Conservation (phyloP, 1,140 invertebrate species). For the Subanguina moxae region DNA sequence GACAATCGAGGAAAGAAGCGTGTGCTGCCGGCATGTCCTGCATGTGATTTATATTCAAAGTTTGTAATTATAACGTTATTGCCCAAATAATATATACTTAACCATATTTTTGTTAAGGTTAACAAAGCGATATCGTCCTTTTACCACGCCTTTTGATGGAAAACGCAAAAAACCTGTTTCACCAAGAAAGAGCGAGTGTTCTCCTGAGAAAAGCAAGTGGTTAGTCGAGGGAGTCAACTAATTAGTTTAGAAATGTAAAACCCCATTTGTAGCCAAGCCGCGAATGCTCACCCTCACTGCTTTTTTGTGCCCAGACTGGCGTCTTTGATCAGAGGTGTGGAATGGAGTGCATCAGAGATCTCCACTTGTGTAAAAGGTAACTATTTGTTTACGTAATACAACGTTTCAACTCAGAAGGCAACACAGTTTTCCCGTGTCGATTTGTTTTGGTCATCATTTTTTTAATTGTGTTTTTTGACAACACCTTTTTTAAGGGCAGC, state of each 20-base stretch:
- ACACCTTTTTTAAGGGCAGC: too few relatives aligned
- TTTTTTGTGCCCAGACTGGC: neutral
- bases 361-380: neutral
- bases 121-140: neutral
- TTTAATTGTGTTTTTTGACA: too few relatives aligned
- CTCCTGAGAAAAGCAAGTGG: neutral
- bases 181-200: neutral
- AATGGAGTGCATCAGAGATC: slow-evolving; percentile 1
- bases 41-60: neutral
- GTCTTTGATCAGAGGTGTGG: neutral
- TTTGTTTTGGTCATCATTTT: too few relatives aligned
- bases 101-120: neutral
- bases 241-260: neutral
- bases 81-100: neutral
- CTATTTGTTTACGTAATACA: neutral
- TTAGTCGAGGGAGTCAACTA: neutral
- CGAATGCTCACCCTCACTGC: neutral
- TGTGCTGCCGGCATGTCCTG: neutral
- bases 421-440: too few relatives aligned
- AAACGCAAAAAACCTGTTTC: neutral
- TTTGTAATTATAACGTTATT: neutral
- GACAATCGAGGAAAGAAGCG: slow-evolving; percentile 1
- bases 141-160: neutral
- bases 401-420: too few relatives aligned
- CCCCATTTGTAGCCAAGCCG: neutral